Conservation (phyloP, 2,888 invertebrate genomes). For the Lasioglossum leucozonium region DNA sequence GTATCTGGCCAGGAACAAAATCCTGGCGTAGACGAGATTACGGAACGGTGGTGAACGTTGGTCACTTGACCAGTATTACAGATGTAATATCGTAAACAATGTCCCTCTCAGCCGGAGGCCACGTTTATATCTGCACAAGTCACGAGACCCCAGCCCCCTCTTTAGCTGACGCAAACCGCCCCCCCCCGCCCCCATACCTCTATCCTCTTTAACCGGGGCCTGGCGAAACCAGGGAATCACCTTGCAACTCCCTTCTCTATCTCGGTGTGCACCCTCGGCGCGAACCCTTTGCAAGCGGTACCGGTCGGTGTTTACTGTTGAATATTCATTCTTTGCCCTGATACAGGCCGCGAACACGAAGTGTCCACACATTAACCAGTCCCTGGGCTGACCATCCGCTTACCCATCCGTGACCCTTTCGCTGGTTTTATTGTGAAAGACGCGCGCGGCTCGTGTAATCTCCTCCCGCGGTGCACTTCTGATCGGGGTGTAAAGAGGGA, state of each 20-base stretch:
- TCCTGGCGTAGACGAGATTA: conserved; percentile 77
- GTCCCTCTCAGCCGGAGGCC: conserved; percentile 71
- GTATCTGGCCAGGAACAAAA: conserved; percentile 79
- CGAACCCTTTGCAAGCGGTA: conserved; percentile 72
- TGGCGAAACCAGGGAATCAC: conserved; percentile 42
- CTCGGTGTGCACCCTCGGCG: conserved; percentile 54
- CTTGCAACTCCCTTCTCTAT: conserved; percentile 61
- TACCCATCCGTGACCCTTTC: conserved; percentile 43
- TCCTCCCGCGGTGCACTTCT: not conserved
- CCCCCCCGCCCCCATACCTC: not conserved
- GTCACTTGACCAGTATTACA: conserved; percentile 81
- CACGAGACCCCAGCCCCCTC: conserved; percentile 42
- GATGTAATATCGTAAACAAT: conserved; percentile 82
- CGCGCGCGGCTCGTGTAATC: conserved; percentile 24
- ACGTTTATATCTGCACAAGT: conserved; percentile 69
- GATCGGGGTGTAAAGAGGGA: conserved; percentile 14
- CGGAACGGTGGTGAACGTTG: conserved; percentile 71
- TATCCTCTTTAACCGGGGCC: conserved; percentile 11
- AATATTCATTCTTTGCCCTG: conserved; percentile 80
- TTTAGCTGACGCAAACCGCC: conserved; percentile 18
- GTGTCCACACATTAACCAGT: conserved; percentile 74
- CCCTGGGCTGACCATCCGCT: conserved; percentile 65
- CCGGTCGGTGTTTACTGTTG: conserved; percentile 78
- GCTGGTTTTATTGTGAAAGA: conserved; percentile 55
- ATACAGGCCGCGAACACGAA: conserved; percentile 62